Evolutionary conservation across 2,113 vertebrate species (phyloP), one percentile per base, ranked within the genome.

Genomic region (Myrmophylax atrothorax): DNA sequence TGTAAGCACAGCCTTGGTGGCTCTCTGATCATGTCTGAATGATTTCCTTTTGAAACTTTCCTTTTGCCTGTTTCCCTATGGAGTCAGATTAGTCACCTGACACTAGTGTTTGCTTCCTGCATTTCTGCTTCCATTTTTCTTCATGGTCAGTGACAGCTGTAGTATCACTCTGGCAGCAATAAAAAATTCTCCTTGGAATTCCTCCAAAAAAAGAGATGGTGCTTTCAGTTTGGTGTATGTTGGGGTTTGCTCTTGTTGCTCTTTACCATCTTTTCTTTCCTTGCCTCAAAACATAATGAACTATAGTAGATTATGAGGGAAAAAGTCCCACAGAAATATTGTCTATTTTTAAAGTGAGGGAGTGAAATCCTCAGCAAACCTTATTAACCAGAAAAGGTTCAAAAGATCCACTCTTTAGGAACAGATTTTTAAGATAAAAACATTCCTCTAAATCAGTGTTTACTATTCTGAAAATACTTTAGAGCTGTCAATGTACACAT

Each of bases 81-180:
- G 59, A 93, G 79, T 63, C 76, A 91, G 84, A 94, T 95, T 92
- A 85, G 83, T 77, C 90, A 66, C 82, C 83, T 94, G 79, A 85
- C 90, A 88, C 72, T 64, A 93, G 38, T 40, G 26, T 94, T 94
- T 85, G 78, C 55, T 94, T 95, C 92, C 89, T 81, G 47, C 18
- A 17, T 84, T 89, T 92, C 88, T 74, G 64, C 59, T 85, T 80
- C 90, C 93, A 29, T 73, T 94, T 93, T 86, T 80, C 31, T 67
- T 91, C 85, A 80, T 70, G 85, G n/a, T 63, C 75, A 14, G 59
- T 67, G 82, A 40, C 75, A 88, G 37, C 18, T 55, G n/a, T 29
- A 80, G 60, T 7, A 4, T 63, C 81, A 50, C 46, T 80, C 42
- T 55, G 47, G 22, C 47, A 94, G 64, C 26, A 70, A 38, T n/a